Evolutionary conservation across 2,113 vertebrate species (phyloP), one percentile per base, ranked within the genome.

Genomic region (Hippocampus abdominalis): DNA sequence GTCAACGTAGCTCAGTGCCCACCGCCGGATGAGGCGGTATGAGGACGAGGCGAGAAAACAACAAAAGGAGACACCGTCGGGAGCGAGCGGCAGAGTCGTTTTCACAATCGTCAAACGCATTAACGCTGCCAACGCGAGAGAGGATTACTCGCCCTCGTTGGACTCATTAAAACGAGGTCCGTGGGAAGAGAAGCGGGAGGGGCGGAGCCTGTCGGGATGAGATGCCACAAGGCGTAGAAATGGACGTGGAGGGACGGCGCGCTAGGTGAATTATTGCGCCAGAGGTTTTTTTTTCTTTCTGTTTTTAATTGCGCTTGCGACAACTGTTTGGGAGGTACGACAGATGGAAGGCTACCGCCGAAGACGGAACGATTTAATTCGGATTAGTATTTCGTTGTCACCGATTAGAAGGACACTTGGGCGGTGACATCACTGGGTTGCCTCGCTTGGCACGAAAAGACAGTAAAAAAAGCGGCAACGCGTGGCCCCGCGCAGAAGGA

Each of bases 81-180:
- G 71, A 82, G 68, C 69, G 71, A 82, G 68, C 69, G 69, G 76
- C 42, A 13, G 66, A 82, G 75, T 75, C 79, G 85, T 84, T 89
- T 82, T 80, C 79, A 81, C 81, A 36, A 81, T 39, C 49, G 42
- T 78, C 56, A 74, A 79, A 73, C 76, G 78, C 82, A 79, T 86
- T 88, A 82, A 46, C 73, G 40, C 77, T 77, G 86, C 81, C 81
- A 82, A 76, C 79, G 85, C 78, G 83, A 70, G 83, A 80, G 82
- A 88, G 85, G 90, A 87, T 89, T 89, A 86, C 87, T 81, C 4
- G 81, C 82, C 71, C 86, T 84, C 82, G 67, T 84, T 64, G 77
- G 75, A 81, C 84, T 90, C 87, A 85, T 90, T 91, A 87, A 80
- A 84, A 74, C 71, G 53, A 79, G 72, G 78, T 85, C 86, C 79